phyloP scores from a whole-genome alignment of 2,797 vertebrate genomes.

The Leptoclinus maculatus region DNA sequence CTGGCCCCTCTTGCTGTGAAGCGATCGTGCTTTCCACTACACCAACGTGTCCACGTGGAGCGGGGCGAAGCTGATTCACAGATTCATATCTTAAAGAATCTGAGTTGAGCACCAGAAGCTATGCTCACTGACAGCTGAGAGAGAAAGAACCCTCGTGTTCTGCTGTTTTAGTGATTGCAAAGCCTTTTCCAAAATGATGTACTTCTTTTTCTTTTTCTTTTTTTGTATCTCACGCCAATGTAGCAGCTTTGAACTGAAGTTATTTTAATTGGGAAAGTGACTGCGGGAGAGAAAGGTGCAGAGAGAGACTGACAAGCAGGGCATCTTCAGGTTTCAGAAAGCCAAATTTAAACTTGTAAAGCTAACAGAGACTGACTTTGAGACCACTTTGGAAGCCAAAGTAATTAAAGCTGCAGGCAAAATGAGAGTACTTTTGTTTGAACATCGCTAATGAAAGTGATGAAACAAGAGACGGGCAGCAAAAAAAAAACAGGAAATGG shows the following conservation, averaged over 20 bases:
- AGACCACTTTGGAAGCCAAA: constrained; percentile 3
- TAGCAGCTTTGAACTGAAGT: constrained; percentile 21
- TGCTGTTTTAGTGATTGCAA: constrained; percentile 7
- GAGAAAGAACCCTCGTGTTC: not conserved
- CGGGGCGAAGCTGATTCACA: not conserved
- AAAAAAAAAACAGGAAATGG: not conserved
- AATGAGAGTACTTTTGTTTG: constrained; percentile 11
- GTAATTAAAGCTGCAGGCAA: constrained; percentile 34
- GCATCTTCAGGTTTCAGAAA: constrained; percentile 17
- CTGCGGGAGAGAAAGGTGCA: constrained; percentile 3
- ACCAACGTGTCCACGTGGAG: too few relatives aligned
- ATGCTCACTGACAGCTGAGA: constrained; percentile 2
- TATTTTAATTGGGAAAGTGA: constrained; percentile 9
- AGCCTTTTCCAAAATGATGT: not conserved
- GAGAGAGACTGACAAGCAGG: not conserved
- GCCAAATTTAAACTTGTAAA: not conserved
- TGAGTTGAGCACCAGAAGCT: not conserved
- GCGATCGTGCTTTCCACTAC: too few relatives aligned
- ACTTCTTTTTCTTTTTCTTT: not conserved
- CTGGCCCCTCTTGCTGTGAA: too few relatives aligned
- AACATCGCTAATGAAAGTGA: constrained; percentile 25
- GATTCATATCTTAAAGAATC: constrained; percentile 10
- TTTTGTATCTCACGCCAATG: not conserved
- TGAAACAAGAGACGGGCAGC: constrained; percentile 28
- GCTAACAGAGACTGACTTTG: constrained; percentile 18